Conservation (phyloP, 2,888 invertebrate species). For the Halictus ligatus region DNA sequence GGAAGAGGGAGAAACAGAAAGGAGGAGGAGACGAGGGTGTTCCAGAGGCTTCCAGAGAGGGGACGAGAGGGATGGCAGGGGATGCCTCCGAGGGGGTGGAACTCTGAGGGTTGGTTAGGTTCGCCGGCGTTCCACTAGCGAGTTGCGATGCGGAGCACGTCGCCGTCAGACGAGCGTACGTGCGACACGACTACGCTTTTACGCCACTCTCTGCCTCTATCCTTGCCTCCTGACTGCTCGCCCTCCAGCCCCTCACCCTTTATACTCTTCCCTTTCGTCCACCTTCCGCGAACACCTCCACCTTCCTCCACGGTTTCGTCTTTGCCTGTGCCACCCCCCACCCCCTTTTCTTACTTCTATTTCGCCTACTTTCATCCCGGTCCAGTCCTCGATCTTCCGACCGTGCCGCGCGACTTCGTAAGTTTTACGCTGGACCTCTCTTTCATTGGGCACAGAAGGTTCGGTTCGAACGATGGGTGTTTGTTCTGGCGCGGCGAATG, state of each 20-base stretch:
- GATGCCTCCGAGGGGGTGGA: conserved; percentile 73
- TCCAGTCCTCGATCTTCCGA: conserved; percentile 12
- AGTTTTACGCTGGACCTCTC: conserved; percentile 16
- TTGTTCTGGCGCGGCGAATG: background rate
- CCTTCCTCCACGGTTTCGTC: conserved; percentile 36
- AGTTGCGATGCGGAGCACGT: conserved; percentile 82
- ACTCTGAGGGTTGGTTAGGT: conserved; percentile 74
- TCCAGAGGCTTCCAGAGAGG: conserved; percentile 66
- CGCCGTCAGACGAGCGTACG: conserved; percentile 84
- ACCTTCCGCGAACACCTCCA: conserved; percentile 46
- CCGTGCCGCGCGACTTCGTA: background rate
- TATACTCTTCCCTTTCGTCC: conserved; percentile 42
- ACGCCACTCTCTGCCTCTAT: conserved; percentile 78
- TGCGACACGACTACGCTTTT: conserved; percentile 85
- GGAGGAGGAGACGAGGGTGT: conserved; percentile 53
- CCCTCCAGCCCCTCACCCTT: conserved; percentile 31
- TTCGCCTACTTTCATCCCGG: conserved; percentile 70
- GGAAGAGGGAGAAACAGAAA: conserved; percentile 37
- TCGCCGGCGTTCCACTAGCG: conserved; percentile 69
- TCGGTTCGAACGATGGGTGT: background rate
- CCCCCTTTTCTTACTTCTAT: conserved; percentile 49
- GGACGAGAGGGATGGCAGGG: conserved; percentile 57
- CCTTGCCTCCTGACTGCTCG: conserved; percentile 61
- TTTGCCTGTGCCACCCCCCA: conserved; percentile 43
- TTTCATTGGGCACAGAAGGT: background rate